phyloP scores from a whole-genome alignment of 2,113 vertebrate species.

The Colistium nudipinnis region DNA sequence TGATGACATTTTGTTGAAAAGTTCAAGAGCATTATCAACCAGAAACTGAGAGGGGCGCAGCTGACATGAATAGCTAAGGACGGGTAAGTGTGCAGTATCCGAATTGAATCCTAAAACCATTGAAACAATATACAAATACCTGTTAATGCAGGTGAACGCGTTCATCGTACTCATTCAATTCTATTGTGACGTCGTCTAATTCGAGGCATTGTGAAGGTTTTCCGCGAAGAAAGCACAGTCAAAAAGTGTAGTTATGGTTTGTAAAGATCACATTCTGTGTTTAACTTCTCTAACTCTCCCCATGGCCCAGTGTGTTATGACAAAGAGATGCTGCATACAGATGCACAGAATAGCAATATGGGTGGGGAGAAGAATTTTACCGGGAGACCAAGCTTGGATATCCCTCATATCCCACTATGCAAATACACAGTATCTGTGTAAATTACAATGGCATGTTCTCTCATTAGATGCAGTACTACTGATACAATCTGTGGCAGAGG shows the following conservation, averaged over 20 bases:
- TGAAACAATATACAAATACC: too few species aligned
- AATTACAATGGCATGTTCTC: background rate
- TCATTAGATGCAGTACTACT: slow-evolving; percentile 5
- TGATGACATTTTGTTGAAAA: slow-evolving; percentile 47
- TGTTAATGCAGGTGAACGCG: too few species aligned
- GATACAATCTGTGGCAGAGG: background rate
- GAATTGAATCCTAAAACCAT: slow-evolving; percentile 46
- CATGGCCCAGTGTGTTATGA: slow-evolving; percentile 9
- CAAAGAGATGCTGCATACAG: slow-evolving; percentile 5
- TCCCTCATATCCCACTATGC: background rate
- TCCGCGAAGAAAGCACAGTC: background rate
- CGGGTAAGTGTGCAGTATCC: background rate
- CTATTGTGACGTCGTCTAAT: too few species aligned
- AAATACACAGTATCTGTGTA: background rate
- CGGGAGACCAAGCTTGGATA: background rate
- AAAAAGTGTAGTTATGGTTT: slow-evolving; percentile 10
- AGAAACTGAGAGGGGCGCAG: slow-evolving; percentile 53
- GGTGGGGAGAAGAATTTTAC: background rate
- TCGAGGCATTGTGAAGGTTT: slow-evolving; percentile 20
- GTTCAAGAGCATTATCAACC: slow-evolving; percentile 55
- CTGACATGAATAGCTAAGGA: slow-evolving; percentile 43
- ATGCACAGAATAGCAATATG: background rate
- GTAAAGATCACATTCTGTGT: slow-evolving; percentile 12
- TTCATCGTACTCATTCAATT: too few species aligned
- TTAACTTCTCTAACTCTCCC: slow-evolving; percentile 16